phyloP scores from a whole-genome alignment of 2,113 vertebrate species.

The Coptodon bakossiorum region DNA sequence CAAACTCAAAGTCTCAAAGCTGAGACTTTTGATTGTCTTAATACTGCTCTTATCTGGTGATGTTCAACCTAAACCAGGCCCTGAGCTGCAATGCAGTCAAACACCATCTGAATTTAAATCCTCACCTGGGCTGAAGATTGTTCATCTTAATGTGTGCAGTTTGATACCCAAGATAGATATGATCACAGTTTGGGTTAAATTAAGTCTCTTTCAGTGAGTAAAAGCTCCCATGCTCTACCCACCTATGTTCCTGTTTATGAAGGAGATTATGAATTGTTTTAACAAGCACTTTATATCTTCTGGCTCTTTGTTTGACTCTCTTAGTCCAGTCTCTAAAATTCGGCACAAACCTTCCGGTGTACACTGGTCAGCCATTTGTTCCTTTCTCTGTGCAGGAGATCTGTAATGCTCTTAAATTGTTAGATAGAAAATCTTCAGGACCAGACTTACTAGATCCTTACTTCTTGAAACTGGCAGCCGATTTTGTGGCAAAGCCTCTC shows the following conservation, averaged over 20 bases:
- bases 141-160: background rate
- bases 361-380: background rate
- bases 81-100: background rate
- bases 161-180: background rate
- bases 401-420: background rate
- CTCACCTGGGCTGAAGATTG: background rate
- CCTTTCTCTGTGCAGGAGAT: background rate
- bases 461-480: background rate
- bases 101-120: background rate
- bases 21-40: background rate
- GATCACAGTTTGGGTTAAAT: background rate
- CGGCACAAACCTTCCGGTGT: rapidly evolving
- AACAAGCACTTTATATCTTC: background rate
- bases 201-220: background rate
- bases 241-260: background rate
- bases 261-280: background rate
- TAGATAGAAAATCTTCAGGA: background rate
- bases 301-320: background rate
- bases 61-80: background rate
- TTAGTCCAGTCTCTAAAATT: background rate
- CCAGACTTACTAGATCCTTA: background rate
- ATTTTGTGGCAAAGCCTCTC: background rate
- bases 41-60: background rate
- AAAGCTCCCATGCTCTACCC: background rate
- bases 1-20: background rate